A percentile compares a stretch with the other conserved stretches of the same genome.
phyloP scores from a whole-genome alignment of 2,113 vertebrate genomes.

The Microtus pennsylvanicus region DNA sequence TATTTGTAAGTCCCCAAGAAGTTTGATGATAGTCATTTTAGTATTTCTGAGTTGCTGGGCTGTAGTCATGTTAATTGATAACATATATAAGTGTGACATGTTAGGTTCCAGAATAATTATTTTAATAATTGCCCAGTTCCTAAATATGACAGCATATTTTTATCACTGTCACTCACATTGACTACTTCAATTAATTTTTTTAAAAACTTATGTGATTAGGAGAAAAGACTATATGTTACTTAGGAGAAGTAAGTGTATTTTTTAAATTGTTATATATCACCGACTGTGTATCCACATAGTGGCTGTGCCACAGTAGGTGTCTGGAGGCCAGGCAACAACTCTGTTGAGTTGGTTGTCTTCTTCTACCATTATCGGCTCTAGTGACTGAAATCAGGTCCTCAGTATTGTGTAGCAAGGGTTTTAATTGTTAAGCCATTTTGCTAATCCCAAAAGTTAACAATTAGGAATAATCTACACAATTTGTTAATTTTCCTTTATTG shows the following conservation, averaged over 20 bases:
- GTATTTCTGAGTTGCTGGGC: neutral
- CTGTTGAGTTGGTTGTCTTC: neutral
- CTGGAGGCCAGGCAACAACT: neutral
- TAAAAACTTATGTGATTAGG: neutral
- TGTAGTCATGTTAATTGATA: neutral
- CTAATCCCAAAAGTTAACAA: neutral
- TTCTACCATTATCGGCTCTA: neutral
- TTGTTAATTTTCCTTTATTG: neutral
- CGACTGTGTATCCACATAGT: neutral
- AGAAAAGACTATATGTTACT: neutral
- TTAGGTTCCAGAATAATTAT: neutral
- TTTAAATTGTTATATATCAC: neutral
- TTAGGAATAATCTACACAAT: neutral
- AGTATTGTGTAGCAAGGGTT: neutral
- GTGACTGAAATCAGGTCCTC: neutral
- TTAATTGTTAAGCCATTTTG: neutral
- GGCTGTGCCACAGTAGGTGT: too few relatives aligned
- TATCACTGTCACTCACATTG: neutral
- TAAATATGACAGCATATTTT: neutral
- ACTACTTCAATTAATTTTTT: neutral
- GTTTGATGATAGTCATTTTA: neutral
- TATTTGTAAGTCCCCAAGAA: neutral
- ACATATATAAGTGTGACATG: neutral
- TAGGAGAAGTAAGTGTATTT: neutral
- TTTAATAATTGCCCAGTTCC: neutral